Conservation (phyloP, 2,113 vertebrate genomes). For the Orthonyx spaldingii region DNA sequence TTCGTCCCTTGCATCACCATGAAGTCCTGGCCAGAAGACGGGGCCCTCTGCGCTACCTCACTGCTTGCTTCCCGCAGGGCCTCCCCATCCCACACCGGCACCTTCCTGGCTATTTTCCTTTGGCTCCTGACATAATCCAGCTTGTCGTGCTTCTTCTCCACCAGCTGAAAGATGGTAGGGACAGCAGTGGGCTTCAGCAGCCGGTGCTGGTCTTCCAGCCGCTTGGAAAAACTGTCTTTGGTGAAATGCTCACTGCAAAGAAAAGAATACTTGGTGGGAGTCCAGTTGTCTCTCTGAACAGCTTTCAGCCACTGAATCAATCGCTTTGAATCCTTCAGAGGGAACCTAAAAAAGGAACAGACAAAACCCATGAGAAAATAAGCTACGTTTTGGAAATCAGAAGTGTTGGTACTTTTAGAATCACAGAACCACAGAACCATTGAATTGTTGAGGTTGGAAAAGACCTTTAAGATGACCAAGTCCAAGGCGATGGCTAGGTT, state of each 20-base stretch:
- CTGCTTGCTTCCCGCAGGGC: background rate
- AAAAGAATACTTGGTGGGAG: constrained; percentile 81
- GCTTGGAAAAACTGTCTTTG: constrained; percentile 79
- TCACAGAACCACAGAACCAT: background rate
- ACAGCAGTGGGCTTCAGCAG: constrained; percentile 78
- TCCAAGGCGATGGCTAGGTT: background rate
- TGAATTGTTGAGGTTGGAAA: background rate
- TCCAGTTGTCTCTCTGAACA: constrained; percentile 81
- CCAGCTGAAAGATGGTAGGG: constrained; percentile 78
- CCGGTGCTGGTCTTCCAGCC: constrained; percentile 77
- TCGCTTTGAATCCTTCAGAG: constrained; percentile 79
- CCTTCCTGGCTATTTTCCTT: constrained; percentile 53
- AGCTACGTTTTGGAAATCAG: background rate
- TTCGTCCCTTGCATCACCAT: constrained; percentile 47
- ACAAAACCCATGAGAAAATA: background rate
- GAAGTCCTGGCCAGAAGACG: background rate
- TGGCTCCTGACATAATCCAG: constrained; percentile 60
- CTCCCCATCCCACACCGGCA: constrained; percentile 16
- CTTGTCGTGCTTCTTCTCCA: constrained; percentile 52
- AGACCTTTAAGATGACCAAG: background rate
- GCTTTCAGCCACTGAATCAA: constrained; percentile 79
- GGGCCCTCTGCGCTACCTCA: constrained; percentile 3
- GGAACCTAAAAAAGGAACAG: constrained; percentile 67
- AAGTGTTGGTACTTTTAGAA: background rate
- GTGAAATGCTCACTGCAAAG: constrained; percentile 84